Percentiles rank a stretch among this genome's conserved stretches.
phyloP scores from a whole-genome alignment of 2,797 vertebrate species.

The Mormyrops attenuatus region DNA sequence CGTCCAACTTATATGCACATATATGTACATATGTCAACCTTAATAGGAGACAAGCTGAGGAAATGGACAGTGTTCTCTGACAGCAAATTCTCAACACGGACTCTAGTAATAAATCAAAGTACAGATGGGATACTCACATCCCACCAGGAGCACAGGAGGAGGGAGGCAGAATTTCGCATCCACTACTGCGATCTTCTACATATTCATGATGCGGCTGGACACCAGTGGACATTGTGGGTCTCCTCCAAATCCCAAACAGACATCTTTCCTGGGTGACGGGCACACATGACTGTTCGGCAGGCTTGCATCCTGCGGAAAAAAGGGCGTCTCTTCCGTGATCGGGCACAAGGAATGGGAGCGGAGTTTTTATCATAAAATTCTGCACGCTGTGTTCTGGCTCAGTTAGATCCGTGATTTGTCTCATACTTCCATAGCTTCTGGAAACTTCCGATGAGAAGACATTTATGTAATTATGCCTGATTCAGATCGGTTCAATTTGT shows the following conservation, averaged over 20 bases:
- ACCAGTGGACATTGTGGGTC: not conserved
- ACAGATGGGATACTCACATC: not conserved
- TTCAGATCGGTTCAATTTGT: not conserved
- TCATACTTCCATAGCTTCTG: not conserved
- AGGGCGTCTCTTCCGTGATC: not conserved
- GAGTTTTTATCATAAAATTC: not conserved
- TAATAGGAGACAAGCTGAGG: not conserved
- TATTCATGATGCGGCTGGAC: conserved; percentile 8
- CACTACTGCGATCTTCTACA: conserved; percentile 4
- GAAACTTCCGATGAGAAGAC: not conserved
- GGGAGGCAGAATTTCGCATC: not conserved
- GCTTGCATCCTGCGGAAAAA: not conserved
- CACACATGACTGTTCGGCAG: not conserved
- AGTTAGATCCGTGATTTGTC: not conserved
- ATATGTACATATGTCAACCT: not conserved
- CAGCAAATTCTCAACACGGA: not conserved
- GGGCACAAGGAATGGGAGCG: not conserved
- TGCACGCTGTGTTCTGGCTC: not conserved
- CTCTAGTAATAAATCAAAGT: conserved; percentile 1
- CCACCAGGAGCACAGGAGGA: not conserved
- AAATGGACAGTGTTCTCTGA: not conserved
- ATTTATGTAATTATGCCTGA: not conserved
- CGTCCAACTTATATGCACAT: not conserved
- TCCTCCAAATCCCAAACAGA: not conserved
- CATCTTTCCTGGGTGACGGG: not conserved